Evolutionary conservation across 2,797 vertebrate species (phyloP).

Genomic region (Dipus sagitta): DNA sequence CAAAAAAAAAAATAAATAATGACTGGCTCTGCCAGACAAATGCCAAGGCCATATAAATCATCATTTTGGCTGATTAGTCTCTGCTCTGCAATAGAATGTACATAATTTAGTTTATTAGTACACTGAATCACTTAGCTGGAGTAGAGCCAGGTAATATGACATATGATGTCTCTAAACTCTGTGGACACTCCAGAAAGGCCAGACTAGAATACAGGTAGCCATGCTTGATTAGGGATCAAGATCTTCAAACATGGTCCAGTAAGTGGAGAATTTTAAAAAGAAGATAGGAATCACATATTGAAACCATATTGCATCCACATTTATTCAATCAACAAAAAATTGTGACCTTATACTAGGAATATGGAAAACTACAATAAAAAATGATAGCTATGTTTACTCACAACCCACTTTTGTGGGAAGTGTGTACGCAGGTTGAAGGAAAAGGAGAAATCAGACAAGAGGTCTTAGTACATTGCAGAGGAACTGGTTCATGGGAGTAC

Average conservation of each 20-base stretch:
- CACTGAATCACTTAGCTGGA: not conserved
- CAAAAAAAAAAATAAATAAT: too few relatives aligned
- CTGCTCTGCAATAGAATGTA: slow-evolving; percentile 23
- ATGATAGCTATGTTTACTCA: not conserved
- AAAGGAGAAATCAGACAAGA: not conserved
- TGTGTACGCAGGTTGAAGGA: not conserved
- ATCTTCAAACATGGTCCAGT: not conserved
- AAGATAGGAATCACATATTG: not conserved
- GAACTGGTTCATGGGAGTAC: not conserved
- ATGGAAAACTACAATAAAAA: not conserved
- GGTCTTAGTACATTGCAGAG: not conserved
- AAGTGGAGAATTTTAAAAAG: slow-evolving; percentile 35
- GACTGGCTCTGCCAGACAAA: slow-evolving; percentile 13
- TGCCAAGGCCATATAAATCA: not conserved
- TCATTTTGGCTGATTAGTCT: slow-evolving; percentile 15
- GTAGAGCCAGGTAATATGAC: not conserved
- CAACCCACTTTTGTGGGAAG: not conserved
- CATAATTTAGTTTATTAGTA: not conserved
- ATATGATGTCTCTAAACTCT: not conserved
- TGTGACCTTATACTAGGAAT: not conserved
- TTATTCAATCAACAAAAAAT: slow-evolving; percentile 14
- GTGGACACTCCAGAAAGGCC: not conserved
- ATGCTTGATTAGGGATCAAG: not conserved
- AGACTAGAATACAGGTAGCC: not conserved
- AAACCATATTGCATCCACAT: not conserved